Evolutionary conservation across 2,113 vertebrate species (phyloP), one percentile per base, ranked within the genome.

Genomic region (Lampris incognitus): DNA sequence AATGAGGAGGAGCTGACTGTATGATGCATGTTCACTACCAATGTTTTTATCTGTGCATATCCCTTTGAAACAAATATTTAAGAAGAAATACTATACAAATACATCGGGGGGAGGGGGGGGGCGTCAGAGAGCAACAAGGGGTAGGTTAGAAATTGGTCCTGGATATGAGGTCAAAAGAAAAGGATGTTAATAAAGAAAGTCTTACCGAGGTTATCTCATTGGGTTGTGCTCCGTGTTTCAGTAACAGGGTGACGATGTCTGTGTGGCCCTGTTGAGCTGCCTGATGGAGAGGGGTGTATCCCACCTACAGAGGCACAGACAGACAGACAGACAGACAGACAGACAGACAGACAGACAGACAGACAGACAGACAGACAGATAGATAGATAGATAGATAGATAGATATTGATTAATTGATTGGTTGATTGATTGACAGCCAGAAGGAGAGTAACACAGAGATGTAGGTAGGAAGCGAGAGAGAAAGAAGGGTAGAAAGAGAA

Each of bases 261-360:
- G 97, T 99, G 76, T 99, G 97, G 42, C 98, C 98, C 81, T 99
- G 97, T 87, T 99, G 98, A 0, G 98, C 97, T 0, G 98, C 98
- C 73, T 99, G 97, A 91, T 99, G 97, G 70, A 99, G 93, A 5
- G 98, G 97, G 0, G 97, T 98, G 86, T 98, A 99, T 41, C 98
- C 96, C 73, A 96, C 94, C 98, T 99, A 84, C 7, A 69, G 66
- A 40, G 39, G 38, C n/a, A 6, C 9, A 6, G 44, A 13, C 36
- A 8, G 39, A 42, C 50, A 41, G 24, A 24, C 24, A 24, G 24
- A 24, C 24, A 24, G 0, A 24, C 24, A 24, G 0, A 24, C 46
- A 69, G 24, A 38, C 52, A 13, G 4, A 41, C 37, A 8, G 9
- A 55, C 0, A 40, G 6, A 59, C 1, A 56, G 50, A 44, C 3